phyloP scores from a whole-genome alignment of 2,888 invertebrate species.

The Sialis lutaria region DNA sequence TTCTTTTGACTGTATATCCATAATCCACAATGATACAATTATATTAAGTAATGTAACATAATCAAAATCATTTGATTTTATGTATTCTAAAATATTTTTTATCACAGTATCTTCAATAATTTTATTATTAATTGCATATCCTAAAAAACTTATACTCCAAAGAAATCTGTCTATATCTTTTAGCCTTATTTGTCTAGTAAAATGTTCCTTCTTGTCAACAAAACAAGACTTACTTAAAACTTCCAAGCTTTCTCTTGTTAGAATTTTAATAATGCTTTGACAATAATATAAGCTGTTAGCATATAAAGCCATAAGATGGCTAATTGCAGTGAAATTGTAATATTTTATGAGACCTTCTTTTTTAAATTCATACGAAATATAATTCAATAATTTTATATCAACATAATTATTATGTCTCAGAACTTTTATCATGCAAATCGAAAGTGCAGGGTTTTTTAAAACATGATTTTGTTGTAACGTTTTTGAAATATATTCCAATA shows the following conservation, averaged over 20 bases:
- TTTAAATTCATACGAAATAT: conserved; percentile 21
- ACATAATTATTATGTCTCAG: conserved; percentile 22
- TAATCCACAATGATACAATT: conserved; percentile 3
- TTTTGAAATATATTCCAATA: conserved; percentile 18
- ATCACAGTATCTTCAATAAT: conserved; percentile 17
- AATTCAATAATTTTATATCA: conserved; percentile 20
- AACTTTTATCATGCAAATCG: conserved; percentile 25
- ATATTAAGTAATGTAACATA: conserved; percentile 2
- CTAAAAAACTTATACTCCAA: conserved; percentile 23
- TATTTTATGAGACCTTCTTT: conserved; percentile 19
- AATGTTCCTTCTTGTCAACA: conserved; percentile 11
- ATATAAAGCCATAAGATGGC: conserved; percentile 26
- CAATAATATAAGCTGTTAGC: conserved; percentile 23
- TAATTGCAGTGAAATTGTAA: conserved; percentile 21
- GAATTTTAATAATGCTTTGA: conserved; percentile 16
- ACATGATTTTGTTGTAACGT: conserved; percentile 19
- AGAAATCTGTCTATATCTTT: conserved; percentile 29
- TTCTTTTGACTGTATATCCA: not conserved
- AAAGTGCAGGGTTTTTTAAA: conserved; percentile 22
- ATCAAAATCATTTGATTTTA: not conserved
- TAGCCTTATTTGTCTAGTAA: conserved; percentile 15
- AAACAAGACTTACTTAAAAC: conserved; percentile 12
- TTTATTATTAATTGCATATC: conserved; percentile 14
- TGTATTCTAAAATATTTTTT: conserved; percentile 10
- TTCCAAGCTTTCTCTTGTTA: conserved; percentile 17